phyloP scores from a whole-genome alignment of 2,113 vertebrate species.

The Mus spicilegus region DNA sequence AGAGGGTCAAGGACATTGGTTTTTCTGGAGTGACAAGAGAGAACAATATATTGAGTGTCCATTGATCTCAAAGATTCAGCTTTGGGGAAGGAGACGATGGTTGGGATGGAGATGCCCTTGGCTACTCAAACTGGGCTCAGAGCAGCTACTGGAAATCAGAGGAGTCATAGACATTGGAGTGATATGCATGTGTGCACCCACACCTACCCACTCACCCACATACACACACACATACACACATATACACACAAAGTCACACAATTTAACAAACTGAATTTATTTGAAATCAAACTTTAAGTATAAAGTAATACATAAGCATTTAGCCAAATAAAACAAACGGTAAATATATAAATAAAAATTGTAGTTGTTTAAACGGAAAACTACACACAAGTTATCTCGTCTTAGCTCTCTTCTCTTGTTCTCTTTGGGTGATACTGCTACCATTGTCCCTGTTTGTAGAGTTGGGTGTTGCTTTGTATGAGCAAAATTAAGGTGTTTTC shows the following conservation, averaged over 20 bases:
- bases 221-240: no score
- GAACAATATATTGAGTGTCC: not conserved
- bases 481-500: not conserved
- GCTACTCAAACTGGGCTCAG: not conserved
- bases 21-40: not conserved
- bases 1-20: not conserved
- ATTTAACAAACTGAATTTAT: no score
- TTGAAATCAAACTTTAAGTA: slow-evolving; percentile 20
- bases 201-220: no score
- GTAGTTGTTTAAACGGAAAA: not conserved
- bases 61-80: not conserved
- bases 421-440: not conserved
- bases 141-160: not conserved
- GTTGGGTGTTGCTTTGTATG: no score
- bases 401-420: not conserved
- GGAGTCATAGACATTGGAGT: accelerated
- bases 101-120: not conserved
- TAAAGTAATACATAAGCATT: not conserved
- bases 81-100: not conserved
- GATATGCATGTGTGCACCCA: no score
- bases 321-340: not conserved
- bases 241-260: no score
- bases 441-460: not conserved
- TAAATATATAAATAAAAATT: not conserved
- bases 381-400: not conserved